Base-by-base conservation (phyloP, 2,888 invertebrate species). In the Ochropleura leucogaster region DNA sequence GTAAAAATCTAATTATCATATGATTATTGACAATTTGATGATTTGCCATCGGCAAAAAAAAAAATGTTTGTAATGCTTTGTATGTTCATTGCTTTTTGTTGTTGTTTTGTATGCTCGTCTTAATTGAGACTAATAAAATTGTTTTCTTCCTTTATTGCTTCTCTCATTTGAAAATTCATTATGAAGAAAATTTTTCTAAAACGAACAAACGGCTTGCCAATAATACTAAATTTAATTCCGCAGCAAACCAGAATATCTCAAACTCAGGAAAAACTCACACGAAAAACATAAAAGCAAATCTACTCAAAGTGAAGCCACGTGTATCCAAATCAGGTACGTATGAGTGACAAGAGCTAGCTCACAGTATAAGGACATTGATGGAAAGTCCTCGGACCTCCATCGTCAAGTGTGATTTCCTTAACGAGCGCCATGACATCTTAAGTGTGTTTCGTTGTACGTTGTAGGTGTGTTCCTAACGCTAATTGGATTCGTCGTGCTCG, bases 391-490 rank as follows among this genome's bases (percentile, higher is more conserved):
- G 83, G 87, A 80, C 82, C 71, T 80, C 73, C 78, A 84, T 89
- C 88, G 88, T 89, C 89, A 89, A 91, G 89, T 90, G 89, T 87
- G 90, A 93, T 92, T 90, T 88, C 85, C 88, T 88, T 94, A 94
- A 94, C 93, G 92, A 95, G 89, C 77, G 74, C 76, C 87, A 86
- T 89, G 90, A 92, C 90, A 91, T 94, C 94, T 94, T 95, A 94
- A 95, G 94, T 93, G 93, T 94, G 90, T 95, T 95, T 92, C 92
- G 89, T 90, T 94, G 94, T 95, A 94, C 91, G 89, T 89, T 94
- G 93, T 95, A 94, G 92, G 92, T 94, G 92, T 93, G 89, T 93
- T 93, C 90, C 92, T 89, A 92, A 89, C 90, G 89, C 89, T 95
- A 96, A 96, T 96, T 95, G 96, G 95, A 95, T 96, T 89, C 90